Percentiles rank a stretch among this genome's conserved stretches.
Conservation (phyloP, 2,797 vertebrate species). For the Monodelphis domestica region DNA sequence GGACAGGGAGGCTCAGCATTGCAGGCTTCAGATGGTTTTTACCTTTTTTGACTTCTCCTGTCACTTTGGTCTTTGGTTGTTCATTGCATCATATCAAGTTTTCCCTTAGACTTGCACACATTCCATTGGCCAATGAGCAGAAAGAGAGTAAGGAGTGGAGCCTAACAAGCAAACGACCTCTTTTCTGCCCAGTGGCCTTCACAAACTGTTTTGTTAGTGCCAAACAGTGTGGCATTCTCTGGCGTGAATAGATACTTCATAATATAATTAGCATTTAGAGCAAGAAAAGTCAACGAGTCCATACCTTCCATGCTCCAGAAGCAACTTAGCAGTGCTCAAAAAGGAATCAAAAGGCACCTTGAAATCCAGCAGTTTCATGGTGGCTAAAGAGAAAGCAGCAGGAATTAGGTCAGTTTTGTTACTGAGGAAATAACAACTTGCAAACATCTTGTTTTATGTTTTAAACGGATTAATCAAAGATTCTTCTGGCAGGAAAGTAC, state of each 20-base stretch:
- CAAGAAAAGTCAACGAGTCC: conserved; percentile 48
- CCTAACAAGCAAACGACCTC: background rate
- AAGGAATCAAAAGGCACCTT: conserved; percentile 89
- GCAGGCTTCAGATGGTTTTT: background rate
- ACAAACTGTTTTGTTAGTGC: background rate
- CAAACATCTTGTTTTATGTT: conserved; percentile 45
- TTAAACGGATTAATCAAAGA: background rate
- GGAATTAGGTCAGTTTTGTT: conserved; percentile 55
- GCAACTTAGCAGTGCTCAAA: conserved; percentile 88
- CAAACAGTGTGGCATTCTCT: background rate
- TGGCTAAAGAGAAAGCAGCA: conserved; percentile 83
- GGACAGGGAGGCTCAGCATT: background rate
- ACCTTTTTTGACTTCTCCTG: background rate
- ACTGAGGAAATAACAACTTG: conserved; percentile 46
- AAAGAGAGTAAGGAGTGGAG: too few relatives aligned
- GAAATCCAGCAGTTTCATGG: conserved; percentile 86
- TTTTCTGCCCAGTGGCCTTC: background rate
- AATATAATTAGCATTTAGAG: conserved; percentile 40
- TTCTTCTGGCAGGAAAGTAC: background rate
- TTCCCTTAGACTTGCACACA: background rate
- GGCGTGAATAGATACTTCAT: conserved; percentile 4
- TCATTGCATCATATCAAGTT: background rate
- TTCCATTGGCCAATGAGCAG: background rate
- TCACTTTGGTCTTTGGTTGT: background rate
- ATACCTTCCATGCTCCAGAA: conserved; percentile 92